Evolutionary conservation across 1,140 invertebrate species (phyloP).

Genomic region (Rhysida immarginata): DNA sequence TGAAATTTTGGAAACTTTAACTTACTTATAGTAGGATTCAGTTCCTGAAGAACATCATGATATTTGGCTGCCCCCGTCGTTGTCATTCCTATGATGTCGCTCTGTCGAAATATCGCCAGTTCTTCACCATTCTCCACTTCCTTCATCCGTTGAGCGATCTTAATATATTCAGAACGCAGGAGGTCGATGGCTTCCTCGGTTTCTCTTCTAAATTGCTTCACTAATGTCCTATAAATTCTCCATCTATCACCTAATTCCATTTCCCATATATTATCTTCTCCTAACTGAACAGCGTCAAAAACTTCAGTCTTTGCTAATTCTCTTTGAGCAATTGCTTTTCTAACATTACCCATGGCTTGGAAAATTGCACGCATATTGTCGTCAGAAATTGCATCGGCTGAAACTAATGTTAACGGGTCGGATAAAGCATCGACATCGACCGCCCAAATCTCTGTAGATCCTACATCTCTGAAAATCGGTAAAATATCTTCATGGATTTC

Average conservation of each 20-base stretch:
- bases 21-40: too few species aligned
- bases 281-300: too few species aligned
- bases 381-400: not conserved
- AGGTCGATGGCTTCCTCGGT: not conserved
- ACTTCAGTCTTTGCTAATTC: not conserved
- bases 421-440: not conserved
- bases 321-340: not conserved
- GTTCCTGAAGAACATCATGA: constrained; percentile 38
- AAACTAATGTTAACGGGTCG: not conserved
- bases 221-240: constrained; percentile 2
- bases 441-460: not conserved
- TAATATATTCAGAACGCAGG: constrained; percentile 9
- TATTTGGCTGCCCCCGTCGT: constrained; percentile 55
- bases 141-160: constrained; percentile 5
- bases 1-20: too few species aligned
- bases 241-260: not conserved
- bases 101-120: constrained; percentile 13
- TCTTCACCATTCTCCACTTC: constrained; percentile 14
- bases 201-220: not conserved
- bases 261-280: constrained; percentile 2
- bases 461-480: not conserved
- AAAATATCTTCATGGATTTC: too few species aligned
- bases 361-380: not conserved
- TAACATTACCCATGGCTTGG: not conserved
- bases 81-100: too few species aligned